Evolutionary conservation across 1,140 invertebrate genomes (phyloP), one percentile per base, ranked within the genome.

Genomic region (Lithobius niger): DNA sequence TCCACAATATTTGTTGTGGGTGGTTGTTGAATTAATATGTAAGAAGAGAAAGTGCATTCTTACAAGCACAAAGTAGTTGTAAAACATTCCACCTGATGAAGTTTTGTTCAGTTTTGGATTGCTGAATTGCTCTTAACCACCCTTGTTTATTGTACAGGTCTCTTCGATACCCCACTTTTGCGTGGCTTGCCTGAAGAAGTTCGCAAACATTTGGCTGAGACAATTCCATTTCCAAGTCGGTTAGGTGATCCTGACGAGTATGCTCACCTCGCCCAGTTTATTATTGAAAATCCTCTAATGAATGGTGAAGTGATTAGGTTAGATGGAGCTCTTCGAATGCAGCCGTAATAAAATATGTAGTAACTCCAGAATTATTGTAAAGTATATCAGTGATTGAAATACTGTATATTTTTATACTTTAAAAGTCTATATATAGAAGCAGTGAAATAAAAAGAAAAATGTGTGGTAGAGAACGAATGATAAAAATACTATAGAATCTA

Each of bases 231-330:
- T 27, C 56, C 48, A 22, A 56, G 57, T 19, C 62, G 72, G 28
- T 63, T 76, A 1, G 75, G 75, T 2, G 27, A 72, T 45, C 89
- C 94, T 0, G 79, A 82, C 26, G 96, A 99, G 68, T 98, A 78
- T 71, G 95, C 92, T 0, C 77, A 84, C 36, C 66, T 98, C 21
- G 93, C 86, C 4, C 79, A 95, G 68, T 70, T 78, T 28, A 87
- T 98, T 51, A 82, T 96, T 55, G 80, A 87, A 66, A 99, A 98
- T 75, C 86, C 84, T 0, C 74, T 95, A 72, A 64, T 99, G 1
- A 99, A 99, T 71, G 96, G 91, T 2, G 92, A 96, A 73, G 82
- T 84, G 0, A 92, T 99, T 60, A 77, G 94, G 66, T 62, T 98
- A 19, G 95, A 99, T 71, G 95, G 91, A 42, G 90, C 87, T 21